Evolutionary conservation across 1,140 invertebrate species (phyloP), one percentile per base, ranked within the genome.

Genomic region (Brevipalpus yothersi): DNA sequence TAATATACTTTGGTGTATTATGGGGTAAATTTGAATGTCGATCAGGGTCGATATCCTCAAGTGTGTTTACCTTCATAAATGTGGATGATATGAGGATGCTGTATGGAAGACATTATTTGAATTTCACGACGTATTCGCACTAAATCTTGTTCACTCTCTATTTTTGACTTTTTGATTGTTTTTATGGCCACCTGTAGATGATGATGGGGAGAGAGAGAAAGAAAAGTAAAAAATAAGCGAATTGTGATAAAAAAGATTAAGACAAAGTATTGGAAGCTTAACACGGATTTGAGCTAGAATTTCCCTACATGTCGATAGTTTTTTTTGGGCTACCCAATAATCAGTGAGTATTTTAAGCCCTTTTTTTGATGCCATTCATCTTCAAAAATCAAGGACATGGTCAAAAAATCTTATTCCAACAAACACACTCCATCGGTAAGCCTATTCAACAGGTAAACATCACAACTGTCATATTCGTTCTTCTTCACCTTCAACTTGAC

Each of bases 151-250:
- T 96, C 91, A 43, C 87, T 92, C 72, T 94, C 89, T 67, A 98
- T 96, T 78, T 96, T 96, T 67, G 86, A 90, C 75, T 98, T 97
- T 72, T 94, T 95, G 60, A 98, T 97, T 12, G 92, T 94, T 75
- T 98, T 98, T 64, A 98, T 96, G 56, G 93, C 93, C 65, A 82
- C 81, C 80, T 82, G 66, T 56, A 17, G 12, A 41, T 41, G 12
- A 39, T 13, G 2, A 53, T 21, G 31, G 17, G 31, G 53, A 11
- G 2, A 19, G 53, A 31, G 21, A 31, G 17, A 31, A n/a, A n/a
- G 40, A 55, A 5, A 10, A 31, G 23, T 15, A 55, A 55, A 19
- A 47, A 15, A n/a, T n/a, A 19, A 55, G 3, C 21, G 10, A 55
- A 7, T 21, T n/a, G 12, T 23, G 21, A 12, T 51, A 3, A 17